phyloP scores from a whole-genome alignment of 2,888 invertebrate genomes.

The Drosophila niveifrons region DNA sequence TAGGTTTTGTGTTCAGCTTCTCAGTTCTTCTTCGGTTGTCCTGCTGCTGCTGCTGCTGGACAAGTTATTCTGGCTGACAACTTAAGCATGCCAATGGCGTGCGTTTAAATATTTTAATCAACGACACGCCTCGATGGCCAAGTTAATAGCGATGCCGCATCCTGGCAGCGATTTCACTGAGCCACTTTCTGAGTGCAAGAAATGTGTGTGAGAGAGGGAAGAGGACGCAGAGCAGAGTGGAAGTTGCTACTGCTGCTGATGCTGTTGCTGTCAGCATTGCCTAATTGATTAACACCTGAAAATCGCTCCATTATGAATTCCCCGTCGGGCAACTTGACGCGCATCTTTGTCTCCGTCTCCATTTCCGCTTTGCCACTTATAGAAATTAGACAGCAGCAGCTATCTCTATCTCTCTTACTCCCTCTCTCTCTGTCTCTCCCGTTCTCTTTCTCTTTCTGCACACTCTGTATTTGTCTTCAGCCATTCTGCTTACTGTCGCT shows the following conservation, averaged over 20 bases:
- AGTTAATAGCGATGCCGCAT: constrained; percentile 36
- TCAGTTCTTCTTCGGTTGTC: not conserved
- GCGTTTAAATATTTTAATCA: constrained; percentile 63
- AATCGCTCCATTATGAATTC: constrained; percentile 56
- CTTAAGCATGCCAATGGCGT: constrained; percentile 47
- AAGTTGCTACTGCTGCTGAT: not conserved
- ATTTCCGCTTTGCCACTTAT: constrained; percentile 50
- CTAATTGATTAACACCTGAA: constrained; percentile 74
- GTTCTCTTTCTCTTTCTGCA: too few species aligned
- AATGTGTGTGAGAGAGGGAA: not conserved
- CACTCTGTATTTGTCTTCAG: not conserved
- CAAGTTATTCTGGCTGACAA: not conserved
- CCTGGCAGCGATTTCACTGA: constrained; percentile 37
- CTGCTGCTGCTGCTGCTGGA: not conserved
- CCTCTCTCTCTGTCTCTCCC: not conserved
- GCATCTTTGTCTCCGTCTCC: constrained; percentile 17
- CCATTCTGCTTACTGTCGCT: constrained; percentile 20
- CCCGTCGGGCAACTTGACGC: constrained; percentile 35
- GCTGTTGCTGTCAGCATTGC: constrained; percentile 28
- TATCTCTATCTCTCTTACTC: too few species aligned
- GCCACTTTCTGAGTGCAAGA: not conserved
- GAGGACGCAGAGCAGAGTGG: too few species aligned
- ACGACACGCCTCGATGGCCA: constrained; percentile 38
- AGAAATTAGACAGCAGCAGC: constrained; percentile 51
- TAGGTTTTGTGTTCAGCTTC: constrained; percentile 12